Conservation (phyloP, 2,797 vertebrate species). For the Darevskia mixta region DNA sequence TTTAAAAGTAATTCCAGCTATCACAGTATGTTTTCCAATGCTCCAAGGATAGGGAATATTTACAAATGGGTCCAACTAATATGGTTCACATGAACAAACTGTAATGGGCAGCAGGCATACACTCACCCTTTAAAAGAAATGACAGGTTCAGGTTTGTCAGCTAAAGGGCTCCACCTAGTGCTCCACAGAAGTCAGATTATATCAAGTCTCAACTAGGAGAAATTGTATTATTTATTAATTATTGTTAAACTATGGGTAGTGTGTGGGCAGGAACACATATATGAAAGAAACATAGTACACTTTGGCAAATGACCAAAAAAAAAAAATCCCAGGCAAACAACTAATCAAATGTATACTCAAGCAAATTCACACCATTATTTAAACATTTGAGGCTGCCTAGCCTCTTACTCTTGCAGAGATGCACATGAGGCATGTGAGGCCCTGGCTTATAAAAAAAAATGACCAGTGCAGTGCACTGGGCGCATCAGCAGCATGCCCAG, state of each 20-base stretch:
- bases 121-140: neutral
- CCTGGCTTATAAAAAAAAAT: neutral
- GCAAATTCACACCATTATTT: neutral
- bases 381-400: neutral
- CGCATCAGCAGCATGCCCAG: neutral
- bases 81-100: neutral
- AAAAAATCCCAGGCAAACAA: neutral
- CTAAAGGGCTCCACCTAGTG: constrained; percentile 72
- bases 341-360: neutral
- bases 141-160: neutral
- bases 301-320: neutral
- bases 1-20: constrained; percentile 1
- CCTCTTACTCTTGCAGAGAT: neutral
- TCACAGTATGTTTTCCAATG: neutral
- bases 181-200: constrained; percentile 17
- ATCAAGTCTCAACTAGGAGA: neutral
- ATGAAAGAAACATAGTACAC: neutral
- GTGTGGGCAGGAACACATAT: accelerated
- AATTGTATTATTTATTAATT: neutral
- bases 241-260: neutral
- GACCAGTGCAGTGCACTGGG: neutral
- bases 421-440: neutral
- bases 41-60: neutral
- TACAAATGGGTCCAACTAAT: neutral
- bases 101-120: constrained; percentile 8